Percentiles rank a stretch among this genome's conserved stretches.
Conservation (phyloP, 2,113 vertebrate genomes). For the Acanthochromis polyacanthus region DNA sequence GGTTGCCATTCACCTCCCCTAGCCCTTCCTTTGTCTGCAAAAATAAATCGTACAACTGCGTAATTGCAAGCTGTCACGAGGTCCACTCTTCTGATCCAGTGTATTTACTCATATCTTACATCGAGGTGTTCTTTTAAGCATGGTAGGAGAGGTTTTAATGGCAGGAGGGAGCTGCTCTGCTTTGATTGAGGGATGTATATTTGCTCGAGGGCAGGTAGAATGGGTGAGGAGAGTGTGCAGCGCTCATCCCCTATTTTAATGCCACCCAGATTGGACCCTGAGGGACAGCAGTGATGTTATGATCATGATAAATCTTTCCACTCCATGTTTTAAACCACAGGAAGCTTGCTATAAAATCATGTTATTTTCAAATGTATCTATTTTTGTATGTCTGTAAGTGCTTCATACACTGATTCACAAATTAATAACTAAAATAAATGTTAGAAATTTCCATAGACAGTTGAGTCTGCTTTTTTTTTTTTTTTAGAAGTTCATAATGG, state of each 20-base stretch:
- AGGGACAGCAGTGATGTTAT: conserved; percentile 16
- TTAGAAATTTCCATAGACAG: background rate
- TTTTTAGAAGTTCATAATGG: too few relatives aligned
- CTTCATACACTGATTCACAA: background rate
- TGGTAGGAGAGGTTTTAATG: conserved; percentile 10
- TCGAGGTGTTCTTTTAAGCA: background rate
- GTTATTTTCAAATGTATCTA: background rate
- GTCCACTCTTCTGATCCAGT: conserved; percentile 22
- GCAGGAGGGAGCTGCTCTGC: conserved; percentile 5
- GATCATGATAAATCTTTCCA: conserved; percentile 26
- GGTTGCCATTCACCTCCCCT: conserved; percentile 33
- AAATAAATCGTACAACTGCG: conserved; percentile 35
- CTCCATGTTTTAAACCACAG: background rate
- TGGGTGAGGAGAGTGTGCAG: conserved; percentile 1
- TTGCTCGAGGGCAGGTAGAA: conserved; percentile 33
- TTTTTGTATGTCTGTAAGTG: background rate
- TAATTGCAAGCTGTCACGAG: conserved; percentile 20
- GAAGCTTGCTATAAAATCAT: background rate
- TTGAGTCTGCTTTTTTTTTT: background rate
- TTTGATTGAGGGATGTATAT: conserved; percentile 35
- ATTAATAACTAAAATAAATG: background rate
- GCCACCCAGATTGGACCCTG: conserved; percentile 17
- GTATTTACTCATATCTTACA: conserved; percentile 8
- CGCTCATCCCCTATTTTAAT: conserved; percentile 27
- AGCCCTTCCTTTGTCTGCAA: conserved; percentile 20